phyloP scores from a whole-genome alignment of 2,113 vertebrate species.

The Siphamia tubifer region DNA sequence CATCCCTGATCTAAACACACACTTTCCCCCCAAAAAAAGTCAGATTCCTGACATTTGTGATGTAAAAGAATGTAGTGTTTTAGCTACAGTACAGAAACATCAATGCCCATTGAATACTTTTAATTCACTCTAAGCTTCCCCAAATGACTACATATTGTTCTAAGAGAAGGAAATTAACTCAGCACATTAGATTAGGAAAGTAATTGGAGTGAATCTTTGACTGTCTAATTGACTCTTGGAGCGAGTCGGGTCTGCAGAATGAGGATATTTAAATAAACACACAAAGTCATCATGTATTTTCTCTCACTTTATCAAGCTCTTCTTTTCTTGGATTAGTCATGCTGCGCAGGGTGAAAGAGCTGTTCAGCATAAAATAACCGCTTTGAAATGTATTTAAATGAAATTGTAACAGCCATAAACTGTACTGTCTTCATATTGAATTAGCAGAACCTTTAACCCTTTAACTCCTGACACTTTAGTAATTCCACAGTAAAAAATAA shows the following conservation, averaged over 20 bases:
- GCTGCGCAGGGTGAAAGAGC: neutral
- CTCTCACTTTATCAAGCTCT: neutral
- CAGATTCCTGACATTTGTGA: too few species aligned
- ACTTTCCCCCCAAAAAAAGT: too few species aligned
- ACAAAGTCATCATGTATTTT: neutral
- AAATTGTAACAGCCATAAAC: neutral
- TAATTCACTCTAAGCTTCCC: conserved; percentile 11
- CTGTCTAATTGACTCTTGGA: conserved; percentile 12
- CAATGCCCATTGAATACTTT: neutral
- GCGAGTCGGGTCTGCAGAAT: conserved; percentile 11
- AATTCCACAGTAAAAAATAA: too few species aligned
- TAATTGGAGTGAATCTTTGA: conserved; percentile 32
- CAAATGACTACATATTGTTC: conserved; percentile 23
- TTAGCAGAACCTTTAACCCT: too few species aligned
- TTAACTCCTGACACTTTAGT: too few species aligned
- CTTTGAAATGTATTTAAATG: neutral
- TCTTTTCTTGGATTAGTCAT: conserved; percentile 4
- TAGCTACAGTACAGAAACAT: neutral
- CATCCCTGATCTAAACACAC: too few species aligned
- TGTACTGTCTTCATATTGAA: neutral
- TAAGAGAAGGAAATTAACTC: conserved; percentile 19
- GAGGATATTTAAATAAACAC: conserved; percentile 19
- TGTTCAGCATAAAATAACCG: neutral
- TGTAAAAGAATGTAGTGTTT: too few species aligned
- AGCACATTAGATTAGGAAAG: conserved; percentile 13